Evolutionary conservation across 2,888 invertebrate genomes (phyloP), one percentile per base, ranked within the genome.

Genomic region (Ischnura elegans): DNA sequence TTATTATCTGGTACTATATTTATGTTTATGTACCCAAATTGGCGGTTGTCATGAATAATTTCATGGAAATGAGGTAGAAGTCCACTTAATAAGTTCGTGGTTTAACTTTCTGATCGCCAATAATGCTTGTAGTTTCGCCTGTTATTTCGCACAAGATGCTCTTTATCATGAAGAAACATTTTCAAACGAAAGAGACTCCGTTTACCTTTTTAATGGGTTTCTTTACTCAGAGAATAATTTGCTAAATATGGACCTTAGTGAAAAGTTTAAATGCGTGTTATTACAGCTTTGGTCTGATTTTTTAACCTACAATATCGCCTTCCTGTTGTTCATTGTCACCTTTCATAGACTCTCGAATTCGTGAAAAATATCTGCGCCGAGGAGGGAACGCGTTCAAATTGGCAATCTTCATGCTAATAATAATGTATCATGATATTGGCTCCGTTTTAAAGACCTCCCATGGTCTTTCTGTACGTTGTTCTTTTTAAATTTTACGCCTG

Each of bases 11-110:
- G 76, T 36, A 76, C 5, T 13, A 76, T 36, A 76, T 36, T 8
- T 36, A 76, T 76, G 76, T 76, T 76, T 76, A 76, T 76, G 76
- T 76, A 36, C 29, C 76, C 29, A 76, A 76, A 76, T 76, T 76
- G 25, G 29, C 16, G 76, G 76, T 76, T 76, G 76, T 76, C 76
- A 76, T 29, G 29, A 13, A 76, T 76, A 29, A 36, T 36, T 76
- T 36, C 16, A 76, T 29, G 29, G 76, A 76, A 76, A 76, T 29
- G 76, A 10, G 25, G n/a, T 76, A 4, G 16, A 29, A 76, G 29
- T 76, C 36, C 36, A 10, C 36, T 36, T 36, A 13, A 25, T 13
- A 36, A 10, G 36, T 21, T 36, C 29, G 2, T 36, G 10, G 29
- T n/a, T 76, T 36, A 76, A 36, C n/a, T 61, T 4, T 6, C n/a